phyloP scores from a whole-genome alignment of 2,888 invertebrate species.

The Priocnemis perturbator region DNA sequence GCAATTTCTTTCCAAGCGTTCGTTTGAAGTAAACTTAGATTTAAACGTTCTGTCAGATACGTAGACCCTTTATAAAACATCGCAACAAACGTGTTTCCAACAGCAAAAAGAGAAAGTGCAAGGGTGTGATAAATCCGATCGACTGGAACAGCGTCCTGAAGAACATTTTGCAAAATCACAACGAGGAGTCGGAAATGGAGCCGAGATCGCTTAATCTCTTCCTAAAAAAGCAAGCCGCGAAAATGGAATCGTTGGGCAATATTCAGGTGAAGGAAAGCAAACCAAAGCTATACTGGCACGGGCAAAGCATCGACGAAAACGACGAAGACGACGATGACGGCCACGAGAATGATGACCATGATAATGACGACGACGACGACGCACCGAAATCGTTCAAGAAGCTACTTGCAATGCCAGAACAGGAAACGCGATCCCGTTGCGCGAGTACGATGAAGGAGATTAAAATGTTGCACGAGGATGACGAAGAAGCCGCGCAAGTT shows the following conservation, averaged over 20 bases:
- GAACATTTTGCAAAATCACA: conserved; percentile 53
- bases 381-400: conserved; percentile 57
- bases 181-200: conserved; percentile 45
- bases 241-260: conserved; percentile 56
- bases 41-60: too few relatives aligned
- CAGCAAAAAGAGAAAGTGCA: conserved; percentile 69
- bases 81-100: too few relatives aligned
- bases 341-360: conserved; percentile 38
- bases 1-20: too few relatives aligned
- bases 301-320: conserved; percentile 21
- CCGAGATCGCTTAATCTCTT: conserved; percentile 54
- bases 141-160: conserved; percentile 69
- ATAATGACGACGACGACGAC: conserved; percentile 31
- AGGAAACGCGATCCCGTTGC: conserved; percentile 54
- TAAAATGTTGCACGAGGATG: conserved; percentile 54
- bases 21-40: too few relatives aligned
- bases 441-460: conserved; percentile 59
- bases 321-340: conserved; percentile 42
- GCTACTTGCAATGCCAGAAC: conserved; percentile 51
- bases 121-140: conserved; percentile 57
- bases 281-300: conserved; percentile 60
- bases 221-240: conserved; percentile 52
- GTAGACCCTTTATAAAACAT: too few relatives aligned
- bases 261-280: conserved; percentile 53
- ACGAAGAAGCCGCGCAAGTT: conserved; percentile 54